A percentile compares a stretch with the other conserved stretches of the same genome.
These are phyloP conservation scores for Pristionchus exspectatus DNA, from an alignment of 2,888 invertebrate genomes.

Conservation along the genomic window DNA sequence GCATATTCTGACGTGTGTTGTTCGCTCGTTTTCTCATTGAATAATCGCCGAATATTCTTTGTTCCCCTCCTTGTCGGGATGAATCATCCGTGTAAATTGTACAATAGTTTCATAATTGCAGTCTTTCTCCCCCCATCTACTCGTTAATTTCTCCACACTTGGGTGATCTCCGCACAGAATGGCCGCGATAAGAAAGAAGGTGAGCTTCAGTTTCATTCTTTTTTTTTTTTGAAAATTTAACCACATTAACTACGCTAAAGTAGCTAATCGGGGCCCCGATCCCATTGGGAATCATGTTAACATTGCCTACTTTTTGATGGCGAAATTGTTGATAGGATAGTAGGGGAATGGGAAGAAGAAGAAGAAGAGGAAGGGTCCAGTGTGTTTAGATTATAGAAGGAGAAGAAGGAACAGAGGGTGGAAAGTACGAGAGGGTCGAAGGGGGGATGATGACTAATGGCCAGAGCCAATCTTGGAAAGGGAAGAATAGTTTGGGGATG, in stretches of 20 bases:
- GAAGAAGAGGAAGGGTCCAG: background rate
- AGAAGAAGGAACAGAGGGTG: conserved; percentile 28
- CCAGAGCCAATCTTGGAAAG: background rate
- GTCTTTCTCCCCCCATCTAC: conserved; percentile 44
- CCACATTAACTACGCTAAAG: background rate
- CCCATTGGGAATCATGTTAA: background rate
- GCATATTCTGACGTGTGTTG: background rate
- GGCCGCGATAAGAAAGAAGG: conserved; percentile 75
- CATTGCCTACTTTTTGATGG: background rate
- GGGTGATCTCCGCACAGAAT: conserved; percentile 56
- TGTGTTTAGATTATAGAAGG: conserved; percentile 47
- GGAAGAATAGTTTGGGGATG: background rate
- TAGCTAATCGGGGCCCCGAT: no score
- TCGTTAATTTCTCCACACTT: conserved; percentile 45
- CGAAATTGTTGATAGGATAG: conserved; percentile 37
- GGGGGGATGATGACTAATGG: background rate
- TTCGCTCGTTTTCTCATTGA: background rate
- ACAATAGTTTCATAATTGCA: conserved; percentile 18
- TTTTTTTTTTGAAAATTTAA: background rate
- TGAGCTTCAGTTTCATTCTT: conserved; percentile 39
- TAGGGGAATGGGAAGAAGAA: background rate
- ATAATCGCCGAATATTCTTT: conserved; percentile 25
- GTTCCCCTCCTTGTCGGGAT: background rate
- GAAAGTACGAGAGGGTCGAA: conserved; percentile 9
- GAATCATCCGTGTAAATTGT: background rate